phyloP scores from a whole-genome alignment of 2,888 invertebrate species.

The Sericinus montela region DNA sequence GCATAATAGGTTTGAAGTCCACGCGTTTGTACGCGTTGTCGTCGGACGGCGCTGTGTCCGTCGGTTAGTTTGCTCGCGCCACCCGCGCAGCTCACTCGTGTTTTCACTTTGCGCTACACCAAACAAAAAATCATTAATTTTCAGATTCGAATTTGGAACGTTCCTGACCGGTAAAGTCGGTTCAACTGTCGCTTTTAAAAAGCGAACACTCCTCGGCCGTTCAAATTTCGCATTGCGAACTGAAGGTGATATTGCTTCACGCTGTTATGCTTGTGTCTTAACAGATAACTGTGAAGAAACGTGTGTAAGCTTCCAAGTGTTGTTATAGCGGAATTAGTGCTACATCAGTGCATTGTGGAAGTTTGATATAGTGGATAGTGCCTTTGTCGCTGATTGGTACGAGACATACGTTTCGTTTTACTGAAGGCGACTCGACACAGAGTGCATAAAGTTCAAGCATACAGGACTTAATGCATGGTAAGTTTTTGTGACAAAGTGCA shows the following conservation, averaged over 20 bases:
- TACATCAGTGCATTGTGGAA: conserved; percentile 63
- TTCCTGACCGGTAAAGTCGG: conserved; percentile 69
- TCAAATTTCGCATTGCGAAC: conserved; percentile 69
- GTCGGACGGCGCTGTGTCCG: conserved; percentile 54
- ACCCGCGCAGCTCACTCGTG: conserved; percentile 72
- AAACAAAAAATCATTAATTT: conserved; percentile 35
- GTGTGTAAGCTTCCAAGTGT: conserved; percentile 62
- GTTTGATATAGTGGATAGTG: conserved; percentile 68
- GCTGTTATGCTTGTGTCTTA: conserved; percentile 59
- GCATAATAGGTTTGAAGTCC: conserved; percentile 73
- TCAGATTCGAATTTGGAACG: conserved; percentile 66
- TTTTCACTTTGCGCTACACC: conserved; percentile 32
- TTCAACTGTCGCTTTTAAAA: conserved; percentile 64
- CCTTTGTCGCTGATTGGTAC: conserved; percentile 37
- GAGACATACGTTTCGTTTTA: conserved; percentile 56
- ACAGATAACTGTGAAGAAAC: conserved; percentile 70
- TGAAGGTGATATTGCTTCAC: conserved; percentile 64
- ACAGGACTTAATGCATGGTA: conserved; percentile 60
- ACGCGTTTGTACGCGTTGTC: conserved; percentile 57
- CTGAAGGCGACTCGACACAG: conserved; percentile 54
- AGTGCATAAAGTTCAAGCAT: conserved; percentile 18
- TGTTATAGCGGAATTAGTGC: conserved; percentile 59
- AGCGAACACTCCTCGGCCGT: conserved; percentile 50
- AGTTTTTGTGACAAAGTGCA: conserved; percentile 26
- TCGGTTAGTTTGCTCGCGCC: conserved; percentile 75